Percentiles rank a stretch among this genome's conserved stretches.
Evolutionary conservation across 1,140 invertebrate genomes (phyloP).

Genomic region (Drosophila burlai): DNA sequence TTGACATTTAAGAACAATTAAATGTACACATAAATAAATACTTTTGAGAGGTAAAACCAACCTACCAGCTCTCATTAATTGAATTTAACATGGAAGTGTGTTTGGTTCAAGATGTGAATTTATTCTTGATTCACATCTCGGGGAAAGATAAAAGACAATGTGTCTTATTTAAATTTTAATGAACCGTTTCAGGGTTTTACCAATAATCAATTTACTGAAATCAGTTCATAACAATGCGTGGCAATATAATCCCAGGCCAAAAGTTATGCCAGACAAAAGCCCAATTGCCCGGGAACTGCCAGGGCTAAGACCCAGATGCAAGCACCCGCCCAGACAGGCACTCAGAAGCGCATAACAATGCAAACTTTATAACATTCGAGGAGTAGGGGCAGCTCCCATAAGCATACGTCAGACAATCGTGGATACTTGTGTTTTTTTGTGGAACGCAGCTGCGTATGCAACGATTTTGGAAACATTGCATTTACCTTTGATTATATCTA

Average conservation of each 20-base stretch:
- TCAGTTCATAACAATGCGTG: background rate
- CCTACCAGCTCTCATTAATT: background rate
- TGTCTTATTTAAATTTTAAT: background rate
- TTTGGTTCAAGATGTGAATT: background rate
- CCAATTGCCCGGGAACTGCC: constrained; percentile 63
- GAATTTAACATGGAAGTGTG: background rate
- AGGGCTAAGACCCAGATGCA: constrained; percentile 47
- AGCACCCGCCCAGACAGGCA: constrained; percentile 12
- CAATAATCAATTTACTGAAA: background rate
- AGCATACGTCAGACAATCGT: constrained; percentile 36
- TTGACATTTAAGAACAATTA: too few relatives aligned
- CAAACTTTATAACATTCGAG: constrained; percentile 72
- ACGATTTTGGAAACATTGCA: constrained; percentile 66
- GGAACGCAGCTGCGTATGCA: constrained; percentile 71
- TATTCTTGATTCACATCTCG: background rate
- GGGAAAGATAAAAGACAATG: background rate
- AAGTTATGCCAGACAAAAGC: constrained; percentile 28
- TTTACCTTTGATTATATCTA: constrained; percentile 77
- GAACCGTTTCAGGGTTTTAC: background rate
- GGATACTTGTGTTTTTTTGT: constrained; percentile 14
- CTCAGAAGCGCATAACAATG: constrained; percentile 77
- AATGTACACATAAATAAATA: background rate
- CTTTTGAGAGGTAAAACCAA: background rate
- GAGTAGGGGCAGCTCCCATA: constrained; percentile 1
- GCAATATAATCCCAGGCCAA: background rate